These are phyloP conservation scores for Chelonus formosanus DNA, from an alignment of 2,888 invertebrate species.

Conservation along the genomic window DNA sequence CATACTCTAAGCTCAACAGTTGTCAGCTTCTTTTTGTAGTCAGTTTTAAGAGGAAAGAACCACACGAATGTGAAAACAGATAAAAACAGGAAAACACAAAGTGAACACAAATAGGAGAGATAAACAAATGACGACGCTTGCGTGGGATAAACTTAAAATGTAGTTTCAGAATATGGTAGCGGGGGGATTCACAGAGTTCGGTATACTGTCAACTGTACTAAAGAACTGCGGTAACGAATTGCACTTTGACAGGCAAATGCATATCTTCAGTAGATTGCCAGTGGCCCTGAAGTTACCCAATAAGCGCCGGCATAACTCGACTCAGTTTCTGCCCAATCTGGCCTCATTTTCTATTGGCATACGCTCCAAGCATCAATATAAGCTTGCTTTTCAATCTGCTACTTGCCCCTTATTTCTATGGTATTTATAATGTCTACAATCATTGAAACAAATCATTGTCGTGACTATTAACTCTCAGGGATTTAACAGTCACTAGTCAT, in stretches of 20 bases:
- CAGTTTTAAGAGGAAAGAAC: background rate
- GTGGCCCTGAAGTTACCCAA: constrained; percentile 48
- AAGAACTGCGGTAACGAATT: constrained; percentile 27
- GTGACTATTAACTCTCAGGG: background rate
- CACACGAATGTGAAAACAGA: constrained; percentile 2
- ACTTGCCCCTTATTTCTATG: constrained; percentile 55
- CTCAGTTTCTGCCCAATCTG: constrained; percentile 52
- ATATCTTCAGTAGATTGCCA: constrained; percentile 31
- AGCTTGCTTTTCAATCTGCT: constrained; percentile 32
- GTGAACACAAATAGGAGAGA: background rate
- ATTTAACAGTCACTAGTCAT: background rate
- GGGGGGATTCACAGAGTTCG: constrained; percentile 3
- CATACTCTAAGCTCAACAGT: constrained; percentile 62
- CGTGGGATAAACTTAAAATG: background rate
- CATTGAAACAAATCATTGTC: constrained; percentile 4
- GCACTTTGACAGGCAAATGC: constrained; percentile 57
- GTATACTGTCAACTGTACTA: constrained; percentile 6
- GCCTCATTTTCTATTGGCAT: constrained; percentile 63
- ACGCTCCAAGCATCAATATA: constrained; percentile 34
- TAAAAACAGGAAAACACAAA: constrained; percentile 5
- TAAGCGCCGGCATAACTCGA: constrained; percentile 43
- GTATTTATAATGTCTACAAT: constrained; percentile 39
- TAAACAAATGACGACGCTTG: background rate
- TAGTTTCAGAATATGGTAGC: background rate
- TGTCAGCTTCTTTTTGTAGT: background rate